Base-by-base conservation (phyloP, 2,888 invertebrate genomes). In the Cerastis leucographa region DNA sequence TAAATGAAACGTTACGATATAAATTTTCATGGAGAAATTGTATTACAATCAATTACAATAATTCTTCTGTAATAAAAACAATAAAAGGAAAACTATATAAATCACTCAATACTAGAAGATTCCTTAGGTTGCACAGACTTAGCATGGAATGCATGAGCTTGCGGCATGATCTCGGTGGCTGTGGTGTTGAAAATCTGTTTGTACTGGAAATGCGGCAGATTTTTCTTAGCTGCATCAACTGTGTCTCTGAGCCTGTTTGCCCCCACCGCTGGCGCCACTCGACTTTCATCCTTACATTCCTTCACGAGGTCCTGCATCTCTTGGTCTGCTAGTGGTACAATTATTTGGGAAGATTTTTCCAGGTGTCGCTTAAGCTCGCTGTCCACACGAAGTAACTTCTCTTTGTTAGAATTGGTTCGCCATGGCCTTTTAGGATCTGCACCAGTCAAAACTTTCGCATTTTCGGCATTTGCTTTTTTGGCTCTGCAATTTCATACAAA, bases 151-250 rank as follows among this genome's bases (percentile, higher is more conserved):
- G 83, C 76, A 74, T 95, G 94, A 19, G 95, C 94, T 54, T 90
- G 88, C 0, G 93, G 89, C 71, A 93, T 84, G 73, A 96, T 95
- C 0, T 89, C 86, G 5, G 93, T 95, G 8, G 96, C 96, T 11
- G 96, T 96, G 12, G 93, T 89, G 71, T 96, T 96, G 29, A 91
- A 90, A 66, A 95, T 89, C 71, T 88, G 93, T 67, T 91, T 91
- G 81, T 95, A 96, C 78, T 95, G 95, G 70, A 96, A 96, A 83
- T 96, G 95, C 0, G 95, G 94, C 61, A 96, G 89, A 83, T 91
- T 92, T 74, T 91, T 94, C 75, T 92, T 94, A 3, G 96, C 96
- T 22, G 92, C 94, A 0, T 95, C 93, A 0, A 96, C 94, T 0
- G 95, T 94, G 6, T 93, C 93, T 56, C 92, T 87, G 0, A 96